Conservation (phyloP, 2,113 vertebrate genomes). For the Numenius arquata region DNA sequence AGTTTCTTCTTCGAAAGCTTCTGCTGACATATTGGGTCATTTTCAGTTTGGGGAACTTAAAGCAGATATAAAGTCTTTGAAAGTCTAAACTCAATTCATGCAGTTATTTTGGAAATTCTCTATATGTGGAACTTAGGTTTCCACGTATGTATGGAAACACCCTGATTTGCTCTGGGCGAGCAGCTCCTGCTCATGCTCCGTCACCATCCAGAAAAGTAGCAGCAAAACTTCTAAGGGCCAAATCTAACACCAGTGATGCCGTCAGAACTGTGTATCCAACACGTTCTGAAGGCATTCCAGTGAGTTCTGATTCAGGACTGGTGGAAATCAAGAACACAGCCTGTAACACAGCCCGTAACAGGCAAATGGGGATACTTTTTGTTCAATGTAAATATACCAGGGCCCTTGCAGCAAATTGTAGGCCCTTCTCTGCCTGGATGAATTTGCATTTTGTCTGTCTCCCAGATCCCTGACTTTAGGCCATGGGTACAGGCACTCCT, state of each 20-base stretch:
- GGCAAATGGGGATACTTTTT: background rate
- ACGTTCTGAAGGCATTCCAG: background rate
- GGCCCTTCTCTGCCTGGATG: background rate
- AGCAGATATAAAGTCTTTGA: background rate
- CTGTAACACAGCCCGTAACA: too few species aligned
- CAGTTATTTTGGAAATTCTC: background rate
- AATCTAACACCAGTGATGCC: background rate
- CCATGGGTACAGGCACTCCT: background rate
- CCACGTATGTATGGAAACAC: background rate
- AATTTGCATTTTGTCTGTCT: background rate
- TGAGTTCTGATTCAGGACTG: background rate
- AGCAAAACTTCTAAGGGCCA: background rate
- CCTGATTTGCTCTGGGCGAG: background rate
- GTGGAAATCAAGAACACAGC: background rate
- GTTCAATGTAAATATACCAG: accelerated
- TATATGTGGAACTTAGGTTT: background rate
- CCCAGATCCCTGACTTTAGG: background rate
- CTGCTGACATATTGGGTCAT: background rate
- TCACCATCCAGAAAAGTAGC: background rate
- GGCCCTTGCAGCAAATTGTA: background rate
- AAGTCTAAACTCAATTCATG: background rate
- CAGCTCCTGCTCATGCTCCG: background rate
- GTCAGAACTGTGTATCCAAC: background rate
- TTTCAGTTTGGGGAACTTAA: background rate
- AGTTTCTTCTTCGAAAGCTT: background rate